Evolutionary conservation across 2,797 vertebrate genomes (phyloP).

Genomic region (Xenops minutus): DNA sequence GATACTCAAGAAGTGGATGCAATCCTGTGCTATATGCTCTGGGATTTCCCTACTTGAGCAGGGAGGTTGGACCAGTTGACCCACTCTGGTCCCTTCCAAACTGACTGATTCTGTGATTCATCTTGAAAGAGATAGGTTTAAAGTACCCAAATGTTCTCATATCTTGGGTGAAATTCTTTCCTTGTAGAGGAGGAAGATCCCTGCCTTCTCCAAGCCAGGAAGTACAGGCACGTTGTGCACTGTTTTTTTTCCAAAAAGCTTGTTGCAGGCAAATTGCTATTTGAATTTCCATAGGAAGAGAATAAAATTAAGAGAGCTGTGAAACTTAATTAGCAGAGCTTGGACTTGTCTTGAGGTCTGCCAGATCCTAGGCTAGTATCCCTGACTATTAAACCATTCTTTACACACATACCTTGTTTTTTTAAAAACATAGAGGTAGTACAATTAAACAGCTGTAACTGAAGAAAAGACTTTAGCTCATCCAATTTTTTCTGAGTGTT

Average conservation of each 20-base stretch:
- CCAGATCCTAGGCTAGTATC: not conserved
- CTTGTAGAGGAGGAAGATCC: not conserved
- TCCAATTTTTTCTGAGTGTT: not conserved
- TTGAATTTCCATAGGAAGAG: not conserved
- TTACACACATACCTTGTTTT: not conserved
- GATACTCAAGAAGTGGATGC: not conserved
- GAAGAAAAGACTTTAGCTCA: not conserved
- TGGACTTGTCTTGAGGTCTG: not conserved
- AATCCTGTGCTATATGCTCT: not conserved
- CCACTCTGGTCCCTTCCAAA: not conserved
- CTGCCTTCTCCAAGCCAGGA: not conserved
- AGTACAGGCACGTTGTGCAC: fast-evolving
- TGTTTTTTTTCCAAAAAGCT: too few relatives aligned
- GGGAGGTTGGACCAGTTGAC: not conserved
- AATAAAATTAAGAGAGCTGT: not conserved
- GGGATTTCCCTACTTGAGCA: not conserved
- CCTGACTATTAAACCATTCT: not conserved
- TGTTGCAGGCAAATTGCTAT: not conserved
- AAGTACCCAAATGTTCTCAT: fast-evolving
- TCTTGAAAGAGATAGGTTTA: not conserved
- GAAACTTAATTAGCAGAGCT: not conserved
- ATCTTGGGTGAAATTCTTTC: not conserved
- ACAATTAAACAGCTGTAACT: not conserved
- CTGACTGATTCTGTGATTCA: not conserved
- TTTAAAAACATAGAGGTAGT: not conserved